phyloP scores from a whole-genome alignment of 2,888 invertebrate genomes.

The Euclidia mi region DNA sequence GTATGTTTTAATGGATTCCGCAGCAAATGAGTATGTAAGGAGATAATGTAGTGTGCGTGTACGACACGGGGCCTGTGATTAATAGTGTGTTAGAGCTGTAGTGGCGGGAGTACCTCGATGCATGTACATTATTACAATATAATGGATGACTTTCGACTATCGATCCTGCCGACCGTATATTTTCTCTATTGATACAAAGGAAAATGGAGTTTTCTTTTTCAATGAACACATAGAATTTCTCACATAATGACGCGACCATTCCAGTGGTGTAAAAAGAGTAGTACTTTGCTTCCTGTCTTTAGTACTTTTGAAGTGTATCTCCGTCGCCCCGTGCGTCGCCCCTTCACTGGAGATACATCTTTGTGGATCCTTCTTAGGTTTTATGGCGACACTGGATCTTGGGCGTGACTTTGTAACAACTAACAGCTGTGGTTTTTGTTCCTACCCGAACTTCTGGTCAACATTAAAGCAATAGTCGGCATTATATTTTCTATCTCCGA shows the following conservation, averaged over 20 bases:
- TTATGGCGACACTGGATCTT: constrained; percentile 34
- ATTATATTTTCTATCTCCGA: constrained; percentile 1
- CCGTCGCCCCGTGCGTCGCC: too few species aligned
- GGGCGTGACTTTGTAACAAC: constrained; percentile 20
- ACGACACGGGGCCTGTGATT: constrained; percentile 31
- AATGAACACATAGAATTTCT: constrained; percentile 45
- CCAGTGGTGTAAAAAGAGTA: constrained; percentile 40
- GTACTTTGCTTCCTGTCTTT: constrained; percentile 49
- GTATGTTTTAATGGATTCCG: constrained; percentile 26
- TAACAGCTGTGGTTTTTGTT: constrained; percentile 9
- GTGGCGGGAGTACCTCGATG: constrained; percentile 13
- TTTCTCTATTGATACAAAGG: constrained; percentile 3
- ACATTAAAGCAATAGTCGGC: background rate
- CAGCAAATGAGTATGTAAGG: constrained; percentile 30
- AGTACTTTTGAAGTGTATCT: constrained; percentile 53
- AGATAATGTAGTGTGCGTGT: constrained; percentile 20
- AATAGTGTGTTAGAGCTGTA: constrained; percentile 28
- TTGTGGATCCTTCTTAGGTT: constrained; percentile 33
- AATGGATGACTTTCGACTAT: constrained; percentile 12
- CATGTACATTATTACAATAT: constrained; percentile 11
- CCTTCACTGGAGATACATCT: constrained; percentile 36
- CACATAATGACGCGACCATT: constrained; percentile 40
- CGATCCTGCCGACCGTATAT: constrained; percentile 6
- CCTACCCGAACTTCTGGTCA: too few species aligned
- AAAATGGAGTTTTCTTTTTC: constrained; percentile 27